Evolutionary conservation across 2,113 vertebrate species (phyloP).

Genomic region (Bubo scandiacus): DNA sequence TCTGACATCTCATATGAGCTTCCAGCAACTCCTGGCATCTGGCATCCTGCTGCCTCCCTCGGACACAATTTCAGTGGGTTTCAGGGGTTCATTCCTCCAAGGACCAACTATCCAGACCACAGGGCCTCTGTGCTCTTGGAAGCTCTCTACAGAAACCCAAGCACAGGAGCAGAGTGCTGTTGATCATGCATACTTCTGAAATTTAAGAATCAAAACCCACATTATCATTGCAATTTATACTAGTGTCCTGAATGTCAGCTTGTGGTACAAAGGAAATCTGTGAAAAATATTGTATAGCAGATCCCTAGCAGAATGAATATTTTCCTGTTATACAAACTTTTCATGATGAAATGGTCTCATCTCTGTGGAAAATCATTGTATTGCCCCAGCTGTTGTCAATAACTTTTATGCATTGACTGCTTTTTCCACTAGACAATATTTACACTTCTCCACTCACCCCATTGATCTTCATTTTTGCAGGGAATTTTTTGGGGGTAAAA

Average conservation of each 20-base stretch:
- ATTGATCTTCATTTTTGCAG: constrained; percentile 61
- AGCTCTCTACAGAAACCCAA: not conserved
- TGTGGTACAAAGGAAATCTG: not conserved
- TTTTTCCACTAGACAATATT: constrained; percentile 44
- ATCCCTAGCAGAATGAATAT: constrained; percentile 4
- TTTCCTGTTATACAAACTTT: constrained; percentile 13
- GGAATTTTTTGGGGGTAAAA: constrained; percentile 45
- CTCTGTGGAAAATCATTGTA: constrained; percentile 25
- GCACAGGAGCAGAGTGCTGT: not conserved
- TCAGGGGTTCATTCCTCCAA: not conserved
- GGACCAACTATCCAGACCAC: not conserved
- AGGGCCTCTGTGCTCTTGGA: not conserved
- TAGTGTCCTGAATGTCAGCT: not conserved
- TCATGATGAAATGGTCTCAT: constrained; percentile 22
- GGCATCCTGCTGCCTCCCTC: not conserved
- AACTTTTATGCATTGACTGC: constrained; percentile 49
- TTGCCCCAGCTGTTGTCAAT: constrained; percentile 48
- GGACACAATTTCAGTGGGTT: not conserved
- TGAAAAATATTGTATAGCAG: not conserved
- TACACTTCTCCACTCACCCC: constrained; percentile 21
- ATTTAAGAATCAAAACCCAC: not conserved
- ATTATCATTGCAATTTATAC: not conserved
- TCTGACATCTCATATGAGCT: not conserved
- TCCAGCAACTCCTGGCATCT: not conserved
- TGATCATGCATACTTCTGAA: not conserved